Evolutionary conservation across 1,140 invertebrate species (phyloP), one percentile per base, ranked within the genome.

Genomic region (Odontomachus brunneus): DNA sequence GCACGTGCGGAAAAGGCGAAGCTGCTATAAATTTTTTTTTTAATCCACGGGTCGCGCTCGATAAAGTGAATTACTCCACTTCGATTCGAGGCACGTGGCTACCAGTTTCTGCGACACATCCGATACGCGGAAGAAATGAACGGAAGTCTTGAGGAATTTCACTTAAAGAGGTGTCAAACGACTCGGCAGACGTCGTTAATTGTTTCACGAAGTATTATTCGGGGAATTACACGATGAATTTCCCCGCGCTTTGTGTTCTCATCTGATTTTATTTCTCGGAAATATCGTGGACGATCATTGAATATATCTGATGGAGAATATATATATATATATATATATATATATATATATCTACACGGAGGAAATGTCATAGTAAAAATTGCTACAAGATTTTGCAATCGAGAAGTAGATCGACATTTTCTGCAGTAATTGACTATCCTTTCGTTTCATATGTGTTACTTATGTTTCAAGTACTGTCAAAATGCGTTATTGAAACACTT

Each of bases 21-120:
- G 4, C n/a, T 76, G 0, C 3, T 44, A 26, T 48, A 44, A 76
- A 66, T 51, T 12, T 76, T 53, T 65, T 76, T 65, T 76, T 53
- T n/a, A 66, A 76, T 76, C 66, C 57, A 65, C n/a, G 3, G 44
- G 4, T 2, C 11, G 17, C 12, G 12, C 15, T 51, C 44, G n/a
- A 51, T 33, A 14, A 65, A 76, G 17, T 63, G 38, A 29, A 62
- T 48, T 74, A 49, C 24, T 1, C 15, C 5, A 44, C 7, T n/a
- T 14, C 49, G 12, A 74, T 60, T 74, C 38, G 33, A 9, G 14
- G 3, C 9, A 33, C 1, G 22, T 14, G 22, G 9, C 29, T 0
- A 26, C 59, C 3, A 33, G 26, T 51, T 49, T 12, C 22, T 51
- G 17, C 38, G 38, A 44, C 9, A 44, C 38, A 44, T 44, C 9